These are phyloP conservation scores for Phylloscopus trochilus DNA, from an alignment of 2,113 vertebrate species.

Conservation along the genomic window DNA sequence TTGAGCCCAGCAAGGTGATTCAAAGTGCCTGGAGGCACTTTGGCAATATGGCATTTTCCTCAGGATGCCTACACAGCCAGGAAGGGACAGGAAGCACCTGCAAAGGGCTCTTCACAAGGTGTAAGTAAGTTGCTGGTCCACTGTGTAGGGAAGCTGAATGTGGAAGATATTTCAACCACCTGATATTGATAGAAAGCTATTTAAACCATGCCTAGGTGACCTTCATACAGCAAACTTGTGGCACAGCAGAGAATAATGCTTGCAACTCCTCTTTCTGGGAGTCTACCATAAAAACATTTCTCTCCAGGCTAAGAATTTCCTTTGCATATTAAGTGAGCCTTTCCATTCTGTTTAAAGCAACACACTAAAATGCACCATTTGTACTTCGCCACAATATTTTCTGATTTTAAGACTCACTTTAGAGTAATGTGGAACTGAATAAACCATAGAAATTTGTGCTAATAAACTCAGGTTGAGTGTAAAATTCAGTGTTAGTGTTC, in stretches of 20 bases:
- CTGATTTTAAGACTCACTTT: slow-evolving; percentile 56
- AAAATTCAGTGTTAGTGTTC: background rate
- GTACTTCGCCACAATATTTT: slow-evolving; percentile 8
- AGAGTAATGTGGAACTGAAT: slow-evolving; percentile 23
- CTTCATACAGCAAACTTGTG: background rate
- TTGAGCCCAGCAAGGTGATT: background rate
- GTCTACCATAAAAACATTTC: slow-evolving; percentile 1
- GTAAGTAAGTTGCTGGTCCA: background rate
- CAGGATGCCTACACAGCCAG: background rate
- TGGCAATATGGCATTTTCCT: background rate
- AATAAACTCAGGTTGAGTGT: slow-evolving; percentile 24
- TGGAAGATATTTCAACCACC: background rate
- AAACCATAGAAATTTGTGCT: slow-evolving; percentile 10
- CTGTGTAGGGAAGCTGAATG: background rate
- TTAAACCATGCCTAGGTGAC: background rate
- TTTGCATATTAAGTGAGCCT: slow-evolving; percentile 40
- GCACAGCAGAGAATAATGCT: background rate
- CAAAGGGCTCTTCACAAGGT: background rate
- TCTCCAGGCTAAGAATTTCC: slow-evolving; percentile 35
- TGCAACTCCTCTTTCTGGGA: slow-evolving; percentile 1
- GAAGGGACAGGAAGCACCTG: background rate
- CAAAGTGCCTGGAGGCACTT: background rate
- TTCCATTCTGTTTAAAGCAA: slow-evolving; percentile 49
- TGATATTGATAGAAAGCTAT: background rate
- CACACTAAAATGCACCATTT: slow-evolving; percentile 35